Base-by-base conservation (phyloP, 1,140 invertebrate species). In the Amphibalanus amphitrite region DNA sequence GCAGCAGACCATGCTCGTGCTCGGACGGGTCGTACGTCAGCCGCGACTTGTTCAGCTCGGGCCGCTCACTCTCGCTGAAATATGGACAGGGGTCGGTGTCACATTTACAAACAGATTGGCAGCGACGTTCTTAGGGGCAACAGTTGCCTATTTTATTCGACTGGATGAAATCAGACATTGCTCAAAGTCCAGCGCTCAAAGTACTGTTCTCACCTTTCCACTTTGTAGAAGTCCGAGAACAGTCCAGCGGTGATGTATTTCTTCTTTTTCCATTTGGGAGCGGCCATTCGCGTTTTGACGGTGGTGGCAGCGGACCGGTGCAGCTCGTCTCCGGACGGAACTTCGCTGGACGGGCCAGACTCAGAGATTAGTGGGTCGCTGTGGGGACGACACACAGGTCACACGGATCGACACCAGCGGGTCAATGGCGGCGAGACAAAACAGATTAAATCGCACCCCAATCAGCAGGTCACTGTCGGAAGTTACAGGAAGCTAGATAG, bases 211-310 rank as follows among this genome's bases (percentile, higher is more conserved):
- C 59, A 70, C 29, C 28, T 28, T 13, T 26, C 25, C 81, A 88
- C 84, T 90, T 95, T 95, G 76, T 87, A 93, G 76, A 88, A 89
- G 77, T 93, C 87, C 0, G 92, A 94, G 75, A 93, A 91, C 0
- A 95, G 81, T 3, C 91, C 92, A 67, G 91, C 91, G 67, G 84
- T 84, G 38, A 94, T 82, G 80, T 89, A 95, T 77, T 92, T 93
- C 76, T 81, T 83, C 78, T 89, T 91, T 69, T 84, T 82, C 78
- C 47, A 59, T 13, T 87, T 84, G 17, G 86, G 80, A 28, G 85
- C 80, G 77, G 87, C 83, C 73, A 82, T 81, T 69, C 79, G 82
- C 15, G 78, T 78, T 26, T 72, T 74, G 40, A 70, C 70, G 13
- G 72, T 70, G n/a, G 74, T n/a, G 0, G 77, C 74, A 25, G 79